A percentile compares a stretch with the other conserved stretches of the same genome.
Evolutionary conservation across 2,113 vertebrate species (phyloP).

Genomic region (Lynx canadensis): DNA sequence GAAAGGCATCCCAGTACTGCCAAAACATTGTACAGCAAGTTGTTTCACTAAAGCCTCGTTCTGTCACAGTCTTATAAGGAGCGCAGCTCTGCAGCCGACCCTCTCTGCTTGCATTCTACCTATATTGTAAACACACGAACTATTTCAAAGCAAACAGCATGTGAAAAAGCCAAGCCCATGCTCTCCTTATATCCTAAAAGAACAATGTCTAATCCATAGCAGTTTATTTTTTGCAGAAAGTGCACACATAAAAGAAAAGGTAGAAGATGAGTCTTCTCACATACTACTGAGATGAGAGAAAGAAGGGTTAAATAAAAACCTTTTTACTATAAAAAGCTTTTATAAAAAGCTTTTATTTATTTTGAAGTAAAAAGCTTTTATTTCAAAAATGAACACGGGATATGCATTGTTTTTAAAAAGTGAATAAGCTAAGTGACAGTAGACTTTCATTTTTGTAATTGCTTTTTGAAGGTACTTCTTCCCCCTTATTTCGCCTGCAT

Average conservation of each 20-base stretch:
- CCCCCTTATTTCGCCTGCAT: neutral
- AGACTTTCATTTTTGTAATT: neutral
- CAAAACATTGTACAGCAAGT: too few species aligned
- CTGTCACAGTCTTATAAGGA: neutral
- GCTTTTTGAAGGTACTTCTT: neutral
- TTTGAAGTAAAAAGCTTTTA: neutral
- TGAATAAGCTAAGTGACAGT: neutral
- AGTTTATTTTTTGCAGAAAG: neutral
- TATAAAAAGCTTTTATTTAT: too few species aligned
- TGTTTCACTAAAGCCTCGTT: neutral
- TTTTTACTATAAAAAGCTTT: neutral
- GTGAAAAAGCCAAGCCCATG: neutral
- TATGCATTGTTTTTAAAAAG: neutral
- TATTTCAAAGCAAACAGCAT: neutral
- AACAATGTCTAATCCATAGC: neutral
- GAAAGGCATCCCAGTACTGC: neutral
- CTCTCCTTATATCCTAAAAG: neutral
- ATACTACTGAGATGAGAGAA: neutral
- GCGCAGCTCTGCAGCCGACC: neutral
- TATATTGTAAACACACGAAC: neutral
- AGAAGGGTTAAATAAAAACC: neutral
- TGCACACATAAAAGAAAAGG: neutral
- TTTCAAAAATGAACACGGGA: neutral
- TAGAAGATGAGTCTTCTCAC: neutral
- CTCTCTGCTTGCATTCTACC: neutral